These are phyloP conservation scores for Clusia tigrina DNA, from an alignment of 2,888 invertebrate species.

Conservation along the genomic window DNA sequence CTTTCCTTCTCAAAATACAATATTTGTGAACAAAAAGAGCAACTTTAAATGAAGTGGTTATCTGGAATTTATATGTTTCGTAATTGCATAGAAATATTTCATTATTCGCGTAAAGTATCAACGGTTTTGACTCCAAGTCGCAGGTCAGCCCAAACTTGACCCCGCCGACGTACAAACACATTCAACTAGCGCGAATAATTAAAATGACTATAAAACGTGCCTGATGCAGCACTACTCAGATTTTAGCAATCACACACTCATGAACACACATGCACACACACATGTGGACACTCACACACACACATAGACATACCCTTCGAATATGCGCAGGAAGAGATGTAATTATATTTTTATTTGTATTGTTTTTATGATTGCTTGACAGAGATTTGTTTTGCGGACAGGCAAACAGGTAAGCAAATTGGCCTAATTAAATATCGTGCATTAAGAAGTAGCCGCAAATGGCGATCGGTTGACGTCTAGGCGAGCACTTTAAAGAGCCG, in stretches of 20 bases:
- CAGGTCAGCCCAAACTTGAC: slow-evolving; percentile 2
- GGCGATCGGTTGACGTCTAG: background rate
- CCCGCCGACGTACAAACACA: background rate
- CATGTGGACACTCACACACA: background rate
- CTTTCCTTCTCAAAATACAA: too few species aligned
- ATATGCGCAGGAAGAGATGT: background rate
- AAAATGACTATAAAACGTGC: background rate
- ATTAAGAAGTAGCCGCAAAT: background rate
- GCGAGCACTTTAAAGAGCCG: slow-evolving; percentile 28
- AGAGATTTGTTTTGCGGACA: background rate
- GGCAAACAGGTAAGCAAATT: slow-evolving; percentile 5
- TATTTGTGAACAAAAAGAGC: too few species aligned
- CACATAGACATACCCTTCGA: background rate
- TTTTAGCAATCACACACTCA: background rate
- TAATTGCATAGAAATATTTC: background rate
- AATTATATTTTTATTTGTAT: background rate
- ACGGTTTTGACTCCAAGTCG: background rate
- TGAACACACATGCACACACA: background rate
- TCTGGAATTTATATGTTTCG: too few species aligned
- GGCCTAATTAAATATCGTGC: background rate
- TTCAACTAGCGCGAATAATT: background rate
- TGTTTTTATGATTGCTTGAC: background rate
- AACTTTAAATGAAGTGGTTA: too few species aligned
- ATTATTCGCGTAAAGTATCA: background rate
- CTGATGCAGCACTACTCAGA: background rate